phyloP scores from a whole-genome alignment of 2,888 invertebrate genomes.

The Stictocephala bisonia region DNA sequence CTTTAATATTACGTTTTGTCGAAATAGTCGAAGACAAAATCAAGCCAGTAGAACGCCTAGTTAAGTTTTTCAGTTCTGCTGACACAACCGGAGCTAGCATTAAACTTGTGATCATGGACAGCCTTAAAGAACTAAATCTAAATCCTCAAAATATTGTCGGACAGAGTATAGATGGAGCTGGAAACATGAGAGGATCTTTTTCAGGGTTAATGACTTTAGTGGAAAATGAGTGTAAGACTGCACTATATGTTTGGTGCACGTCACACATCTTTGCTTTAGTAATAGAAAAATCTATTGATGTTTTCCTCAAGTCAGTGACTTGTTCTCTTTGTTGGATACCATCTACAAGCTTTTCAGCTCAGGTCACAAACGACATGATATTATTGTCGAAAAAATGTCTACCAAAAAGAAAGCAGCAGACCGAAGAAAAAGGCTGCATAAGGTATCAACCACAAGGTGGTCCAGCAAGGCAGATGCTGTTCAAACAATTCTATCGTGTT shows the following conservation, averaged over 20 bases:
- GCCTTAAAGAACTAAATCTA: neutral
- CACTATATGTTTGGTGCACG: conserved; percentile 30
- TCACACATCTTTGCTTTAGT: conserved; percentile 10
- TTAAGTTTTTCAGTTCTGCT: neutral
- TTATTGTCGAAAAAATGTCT: conserved; percentile 1
- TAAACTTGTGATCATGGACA: conserved; percentile 3
- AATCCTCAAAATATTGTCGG: neutral
- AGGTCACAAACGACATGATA: conserved; percentile 16
- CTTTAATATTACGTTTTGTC: neutral
- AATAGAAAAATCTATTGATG: neutral
- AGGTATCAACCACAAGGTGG: neutral
- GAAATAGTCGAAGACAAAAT: neutral
- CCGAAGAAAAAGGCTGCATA: neutral
- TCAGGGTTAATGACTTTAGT: neutral
- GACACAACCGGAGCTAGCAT: neutral
- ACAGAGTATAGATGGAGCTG: conserved; percentile 6
- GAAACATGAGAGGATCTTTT: neutral
- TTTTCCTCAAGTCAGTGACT: conserved; percentile 1
- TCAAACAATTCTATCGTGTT: neutral
- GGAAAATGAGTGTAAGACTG: neutral
- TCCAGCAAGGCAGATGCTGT: neutral
- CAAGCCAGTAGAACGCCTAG: neutral
- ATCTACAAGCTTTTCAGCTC: neutral
- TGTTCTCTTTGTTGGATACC: conserved; percentile 4
- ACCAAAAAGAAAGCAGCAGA: neutral